Base-by-base conservation (phyloP, 1,140 invertebrate genomes). In the Pseudobourletiella spinata region DNA sequence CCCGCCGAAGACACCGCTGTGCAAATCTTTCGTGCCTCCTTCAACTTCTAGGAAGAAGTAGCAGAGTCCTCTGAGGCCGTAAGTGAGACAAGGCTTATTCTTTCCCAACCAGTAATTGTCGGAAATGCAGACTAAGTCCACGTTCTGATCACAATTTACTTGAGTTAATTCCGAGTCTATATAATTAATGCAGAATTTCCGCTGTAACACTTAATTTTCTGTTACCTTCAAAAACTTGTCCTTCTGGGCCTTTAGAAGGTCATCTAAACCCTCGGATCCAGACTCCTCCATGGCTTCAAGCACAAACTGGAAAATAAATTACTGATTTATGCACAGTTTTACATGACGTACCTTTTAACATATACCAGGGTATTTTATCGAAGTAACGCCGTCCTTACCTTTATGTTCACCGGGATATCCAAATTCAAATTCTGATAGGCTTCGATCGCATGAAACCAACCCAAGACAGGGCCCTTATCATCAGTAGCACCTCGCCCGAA, bases 201-300 rank as follows among this genome's bases (percentile, higher is more conserved):
- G n/a, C n/a, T n/a, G n/a, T n/a, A n/a, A n/a, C n/a, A n/a, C n/a
- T n/a, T n/a, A n/a, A n/a, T n/a, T n/a, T n/a, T n/a, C n/a, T n/a
- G n/a, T n/a, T 20, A 68, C 66, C 58, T 84, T 79, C 16, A 98
- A 80, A 74, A 96, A 98, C 56, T 75, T 78, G 59, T 85, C 80
- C 75, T 93, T 92, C 64, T 81, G 78, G 3, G 83, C 73, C 64
- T 82, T 77, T 1, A 99, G 77, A 16, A 97, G 75, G 2, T 91
- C 87, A 75, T 98, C 93, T 14, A 99, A 77, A 28, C 95, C 95
- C 76, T 92, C 89, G 63, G 93, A 97, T 6, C 95, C 95, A 71
- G 84, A 88, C 76, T 99, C 96, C 79, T 99, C 96, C 95, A 99
- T 99, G 46, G 91, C 94, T 82, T 99, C 95, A 74, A 98, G 92